Evolutionary conservation across 2,113 vertebrate species (phyloP), one percentile per base, ranked within the genome.

Genomic region (Perognathus longimembris): DNA sequence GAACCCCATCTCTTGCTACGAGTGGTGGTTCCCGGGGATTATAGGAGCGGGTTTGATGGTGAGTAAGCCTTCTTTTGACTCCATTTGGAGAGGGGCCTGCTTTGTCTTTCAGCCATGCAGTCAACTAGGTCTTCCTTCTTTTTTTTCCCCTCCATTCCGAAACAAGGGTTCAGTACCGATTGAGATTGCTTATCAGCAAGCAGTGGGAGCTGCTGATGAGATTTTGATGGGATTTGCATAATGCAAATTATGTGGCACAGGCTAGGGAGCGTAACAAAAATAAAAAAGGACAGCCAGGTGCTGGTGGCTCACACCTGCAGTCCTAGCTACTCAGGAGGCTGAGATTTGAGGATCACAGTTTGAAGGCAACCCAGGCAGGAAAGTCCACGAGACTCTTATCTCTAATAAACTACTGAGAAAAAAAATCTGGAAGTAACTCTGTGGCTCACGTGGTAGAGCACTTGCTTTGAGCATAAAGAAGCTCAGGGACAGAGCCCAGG

Each of bases 11-110:
- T 98, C 97, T 45, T 98, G 97, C 92, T 98, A 95, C 87, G 97
- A 98, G 36, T 96, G 97, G 97, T 97, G 96, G 97, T 93, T 96
- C 26, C 97, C 97, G 4, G 97, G 97, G 86, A 86, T 98, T 42
- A 80, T 98, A 79, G 97, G 97, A 88, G 97, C 96, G 45, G 97
- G 97, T 30, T 0, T 95, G 70, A 87, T 98, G 96, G 97, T 98
- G 90, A 98, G 97, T 97, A 85, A 45, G 34, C 45, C 10, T 45
- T 12, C 10, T 30, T 75, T 57, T 87, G 74, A 54, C 42, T 73
- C 38, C n/a, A 4, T 82, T 83, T 92, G 76, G 38, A 34, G 11
- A 90, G 32, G 38, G 20, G 20, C 7, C 20, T 63, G 24, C 24
- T 21, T 42, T 21, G 18, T 8, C n/a, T 81, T 89, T 38, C n/a